Evolutionary conservation across 2,888 invertebrate genomes (phyloP), one percentile per base, ranked within the genome.

Genomic region (Allolobophora icterica): DNA sequence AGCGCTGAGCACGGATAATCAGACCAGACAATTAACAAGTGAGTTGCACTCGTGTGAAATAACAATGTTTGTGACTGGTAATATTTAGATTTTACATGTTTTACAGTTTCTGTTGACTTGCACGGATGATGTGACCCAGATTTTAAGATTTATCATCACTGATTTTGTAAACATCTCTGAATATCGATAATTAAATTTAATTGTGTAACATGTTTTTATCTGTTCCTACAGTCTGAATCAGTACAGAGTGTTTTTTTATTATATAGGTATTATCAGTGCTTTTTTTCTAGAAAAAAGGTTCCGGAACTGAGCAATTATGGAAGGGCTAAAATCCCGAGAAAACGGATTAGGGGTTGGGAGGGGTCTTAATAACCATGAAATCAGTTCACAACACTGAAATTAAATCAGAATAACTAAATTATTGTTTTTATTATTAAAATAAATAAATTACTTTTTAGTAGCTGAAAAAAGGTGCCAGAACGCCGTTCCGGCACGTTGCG

Each of bases 101-200:
- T 42, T 24, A 52, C 52, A 52, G 52, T 71, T 71, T 71, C n/a
- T 71, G 71, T n/a, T 71, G n/a, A n/a, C 30, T 71, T 71, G 71
- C 71, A 71, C n/a, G n/a, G n/a, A 71, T n/a, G 6, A 71, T n/a
- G n/a, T 71, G 71, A 71, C 71, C 71, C 8, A 11, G n/a, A 71
- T 71, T 38, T 71, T 71, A 71, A 71, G 1, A n/a, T 71, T 24
- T n/a, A 71, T 71, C 71, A n/a, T 71, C 8, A n/a, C 71, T 71
- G 71, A 71, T 71, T 71, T 71, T 71, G 71, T 71, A 71, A 71
- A 71, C 71, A 71, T n/a, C 71, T 71, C n/a, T 71, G 71, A 71
- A 71, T 71, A 71, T 71, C 71, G n/a, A 71, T 71, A 30, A 71
- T 71, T 71, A 71, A 71, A 71, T 30, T n/a, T 71, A 71, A 71